These are phyloP conservation scores for Nephrotoma flavescens DNA, from an alignment of 2,888 invertebrate genomes.

Conservation along the genomic window DNA sequence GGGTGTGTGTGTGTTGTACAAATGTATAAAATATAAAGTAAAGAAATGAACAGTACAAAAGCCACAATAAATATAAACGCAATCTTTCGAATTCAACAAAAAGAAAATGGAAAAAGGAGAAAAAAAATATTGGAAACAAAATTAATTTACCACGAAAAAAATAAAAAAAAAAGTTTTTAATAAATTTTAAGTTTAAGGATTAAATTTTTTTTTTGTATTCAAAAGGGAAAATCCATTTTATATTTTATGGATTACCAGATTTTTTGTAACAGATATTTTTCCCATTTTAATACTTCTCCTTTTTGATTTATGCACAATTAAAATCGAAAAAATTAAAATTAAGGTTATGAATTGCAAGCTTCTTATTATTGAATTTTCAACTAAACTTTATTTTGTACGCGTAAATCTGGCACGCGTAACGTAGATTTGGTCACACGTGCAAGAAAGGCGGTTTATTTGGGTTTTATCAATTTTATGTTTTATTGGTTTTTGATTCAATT, in stretches of 20 bases:
- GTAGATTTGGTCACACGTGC: too few relatives aligned
- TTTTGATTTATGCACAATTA: background rate
- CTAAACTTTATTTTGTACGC: background rate
- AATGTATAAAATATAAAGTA: background rate
- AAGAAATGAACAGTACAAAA: background rate
- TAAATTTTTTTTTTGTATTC: background rate
- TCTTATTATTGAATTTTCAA: background rate
- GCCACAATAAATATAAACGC: background rate
- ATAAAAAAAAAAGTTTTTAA: background rate
- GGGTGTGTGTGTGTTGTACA: background rate
- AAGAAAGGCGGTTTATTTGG: too few relatives aligned
- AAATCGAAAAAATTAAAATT: background rate
- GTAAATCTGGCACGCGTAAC: too few relatives aligned
- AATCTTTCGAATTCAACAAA: background rate
- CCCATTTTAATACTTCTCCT: background rate
- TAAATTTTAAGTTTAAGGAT: background rate
- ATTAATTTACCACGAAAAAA: background rate
- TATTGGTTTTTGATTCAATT: too few relatives aligned
- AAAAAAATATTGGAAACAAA: background rate
- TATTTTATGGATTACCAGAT: background rate
- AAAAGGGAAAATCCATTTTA: background rate
- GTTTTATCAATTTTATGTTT: too few relatives aligned
- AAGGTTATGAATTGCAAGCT: background rate
- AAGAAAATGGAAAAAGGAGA: background rate
- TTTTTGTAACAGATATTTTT: background rate